Evolutionary conservation across 2,113 vertebrate species (phyloP).

Genomic region (Patagioenas fasciata): DNA sequence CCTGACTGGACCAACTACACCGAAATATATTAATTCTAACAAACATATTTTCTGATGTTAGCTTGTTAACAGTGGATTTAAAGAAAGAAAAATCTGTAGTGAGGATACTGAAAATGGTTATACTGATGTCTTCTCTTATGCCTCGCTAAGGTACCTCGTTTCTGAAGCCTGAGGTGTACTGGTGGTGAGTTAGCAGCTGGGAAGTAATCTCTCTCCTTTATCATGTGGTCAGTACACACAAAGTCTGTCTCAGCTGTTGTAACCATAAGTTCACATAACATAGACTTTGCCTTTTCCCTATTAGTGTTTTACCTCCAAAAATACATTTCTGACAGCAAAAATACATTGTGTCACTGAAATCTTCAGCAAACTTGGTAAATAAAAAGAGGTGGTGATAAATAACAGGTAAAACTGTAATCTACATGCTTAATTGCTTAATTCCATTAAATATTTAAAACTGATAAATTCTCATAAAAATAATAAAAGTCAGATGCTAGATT

Average conservation of each 20-base stretch:
- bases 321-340: not conserved
- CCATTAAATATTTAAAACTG: not conserved
- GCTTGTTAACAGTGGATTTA: not conserved
- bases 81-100: not conserved
- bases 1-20: not conserved
- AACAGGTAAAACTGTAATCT: not conserved
- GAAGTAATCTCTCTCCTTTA: not conserved
- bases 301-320: not conserved
- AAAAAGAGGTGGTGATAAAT: not conserved
- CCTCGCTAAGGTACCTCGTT: not conserved
- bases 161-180: not conserved
- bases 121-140: not conserved
- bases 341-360: not conserved
- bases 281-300: not conserved
- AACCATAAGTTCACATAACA: not conserved
- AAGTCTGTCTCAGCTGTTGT: not conserved
- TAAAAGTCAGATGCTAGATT: not conserved
- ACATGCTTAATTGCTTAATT: not conserved
- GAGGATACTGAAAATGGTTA: not conserved
- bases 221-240: not conserved
- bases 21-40: not conserved
- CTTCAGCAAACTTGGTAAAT: not conserved
- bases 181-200: fast-evolving
- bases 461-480: not conserved
- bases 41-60: not conserved